Evolutionary conservation across 1,140 invertebrate species (phyloP).

Genomic region (Drosophila santomea): DNA sequence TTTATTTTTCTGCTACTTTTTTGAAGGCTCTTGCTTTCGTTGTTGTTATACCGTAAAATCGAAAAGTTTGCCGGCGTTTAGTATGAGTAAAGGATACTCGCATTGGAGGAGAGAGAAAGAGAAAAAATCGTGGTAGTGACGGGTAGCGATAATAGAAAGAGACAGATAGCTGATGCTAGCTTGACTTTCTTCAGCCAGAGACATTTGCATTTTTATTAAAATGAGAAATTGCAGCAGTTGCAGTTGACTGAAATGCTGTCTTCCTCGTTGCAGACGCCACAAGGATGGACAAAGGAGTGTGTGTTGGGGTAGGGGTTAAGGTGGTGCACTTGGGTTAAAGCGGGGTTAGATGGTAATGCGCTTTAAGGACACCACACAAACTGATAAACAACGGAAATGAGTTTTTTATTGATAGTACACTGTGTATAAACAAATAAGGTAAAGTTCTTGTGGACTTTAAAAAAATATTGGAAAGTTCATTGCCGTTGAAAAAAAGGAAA

Average conservation of each 20-base stretch:
- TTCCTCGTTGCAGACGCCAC: constrained; percentile 33
- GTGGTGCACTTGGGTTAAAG: constrained; percentile 8
- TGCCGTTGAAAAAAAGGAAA: too few relatives aligned
- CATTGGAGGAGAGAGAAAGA: neutral
- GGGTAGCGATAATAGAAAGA: constrained; percentile 24
- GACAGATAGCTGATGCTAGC: constrained; percentile 26
- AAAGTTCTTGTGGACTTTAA: neutral
- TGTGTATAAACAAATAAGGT: constrained; percentile 16
- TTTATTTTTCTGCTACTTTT: constrained; percentile 9
- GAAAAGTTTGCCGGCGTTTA: constrained; percentile 70
- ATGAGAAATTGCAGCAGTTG: constrained; percentile 75
- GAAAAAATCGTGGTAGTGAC: neutral
- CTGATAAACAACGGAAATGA: constrained; percentile 23
- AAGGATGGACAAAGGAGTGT: constrained; percentile 30
- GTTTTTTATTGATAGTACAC: constrained; percentile 17
- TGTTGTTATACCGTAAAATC: constrained; percentile 56
- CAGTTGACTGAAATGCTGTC: constrained; percentile 51
- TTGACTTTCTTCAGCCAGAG: constrained; percentile 67
- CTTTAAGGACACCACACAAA: constrained; percentile 5
- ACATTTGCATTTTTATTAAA: constrained; percentile 82
- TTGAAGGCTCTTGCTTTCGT: constrained; percentile 26
- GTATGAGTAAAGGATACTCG: constrained; percentile 43
- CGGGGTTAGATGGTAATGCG: neutral
- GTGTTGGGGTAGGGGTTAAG: neutral
- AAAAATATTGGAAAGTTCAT: too few relatives aligned